Evolutionary conservation across 2,113 vertebrate species (phyloP).

Genomic region (Uria aalge): DNA sequence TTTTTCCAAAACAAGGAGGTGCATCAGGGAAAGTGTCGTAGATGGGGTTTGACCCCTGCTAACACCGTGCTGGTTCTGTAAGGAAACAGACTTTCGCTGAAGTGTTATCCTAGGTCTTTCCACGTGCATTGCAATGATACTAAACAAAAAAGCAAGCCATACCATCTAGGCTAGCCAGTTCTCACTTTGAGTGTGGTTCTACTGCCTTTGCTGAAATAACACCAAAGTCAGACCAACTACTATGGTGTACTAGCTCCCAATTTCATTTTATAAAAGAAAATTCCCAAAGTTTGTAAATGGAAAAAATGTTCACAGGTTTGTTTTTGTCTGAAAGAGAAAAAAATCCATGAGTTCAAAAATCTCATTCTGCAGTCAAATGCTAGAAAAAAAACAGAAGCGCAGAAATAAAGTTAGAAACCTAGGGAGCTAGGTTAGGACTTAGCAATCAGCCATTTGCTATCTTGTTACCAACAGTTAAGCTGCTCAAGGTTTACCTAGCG

Average conservation of each 20-base stretch:
- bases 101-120: background rate
- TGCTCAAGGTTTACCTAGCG: background rate
- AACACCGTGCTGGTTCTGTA: background rate
- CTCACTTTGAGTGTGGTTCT: background rate
- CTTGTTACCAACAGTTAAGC: background rate
- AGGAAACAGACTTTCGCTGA: background rate
- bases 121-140: background rate
- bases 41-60: background rate
- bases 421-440: background rate
- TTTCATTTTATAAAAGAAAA: background rate
- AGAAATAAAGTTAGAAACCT: background rate
- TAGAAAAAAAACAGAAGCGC: background rate
- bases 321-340: background rate
- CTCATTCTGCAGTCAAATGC: background rate
- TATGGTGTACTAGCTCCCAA: background rate
- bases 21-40: background rate
- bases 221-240: background rate
- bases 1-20: background rate
- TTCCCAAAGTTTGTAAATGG: background rate
- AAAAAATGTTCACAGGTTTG: background rate
- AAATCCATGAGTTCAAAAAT: background rate
- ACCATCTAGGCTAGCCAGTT: background rate
- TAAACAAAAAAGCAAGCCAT: background rate
- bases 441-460: background rate
- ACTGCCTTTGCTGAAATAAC: background rate